Base-by-base conservation (phyloP, 2,113 vertebrate species). In the Ophthalmolycus amberensis region DNA sequence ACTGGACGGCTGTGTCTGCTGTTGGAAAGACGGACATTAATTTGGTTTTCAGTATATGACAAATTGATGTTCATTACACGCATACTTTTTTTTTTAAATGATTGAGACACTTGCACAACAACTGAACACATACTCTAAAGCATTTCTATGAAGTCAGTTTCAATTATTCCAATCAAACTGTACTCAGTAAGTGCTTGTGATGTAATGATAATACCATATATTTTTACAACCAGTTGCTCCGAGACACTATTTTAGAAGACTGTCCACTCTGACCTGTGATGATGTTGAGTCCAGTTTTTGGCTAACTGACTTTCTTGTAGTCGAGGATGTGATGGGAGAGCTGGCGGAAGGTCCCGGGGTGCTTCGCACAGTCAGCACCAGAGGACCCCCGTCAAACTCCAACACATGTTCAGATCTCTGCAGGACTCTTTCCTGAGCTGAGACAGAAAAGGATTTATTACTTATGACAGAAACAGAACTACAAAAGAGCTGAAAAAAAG, bases 381-480 rank as follows among this genome's bases (percentile, higher is more conserved):
- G 20, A 50, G 27, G 11, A 56, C 20, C 54, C 9, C 7, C 50
- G 5, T 38, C 9, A 0, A 85, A 58, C 3, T 75, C 79, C 79
- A 94, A 1, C 10, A 52, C 67, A 58, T 93, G 91, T 9, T 54
- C 20, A 11, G 20, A 0, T 42, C 0, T 89, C 71, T 85, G 40
- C 79, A 92, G 62, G 34, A 93, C 86, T 60, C 84, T 86, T 68
- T 89, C 48, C 62, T 93, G 91, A 68, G 44, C 92, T 92, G 75
- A 70, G 56, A 56, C 3, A 64, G 1, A 69, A 46, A 46, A 10
- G n/a, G 0, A 1, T 9, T 46, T 0, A 38, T 64, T 16, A 34
- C 3, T 15, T 6, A 25, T 32, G 14, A 46, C 4, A 5, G 15
- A 15, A 46, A 15, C 3, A 15, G 15, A 46, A 54, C 6, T 65